These are phyloP conservation scores for Corythaixoides concolor DNA, from an alignment of 2,113 vertebrate genomes.

Conservation along the genomic window DNA sequence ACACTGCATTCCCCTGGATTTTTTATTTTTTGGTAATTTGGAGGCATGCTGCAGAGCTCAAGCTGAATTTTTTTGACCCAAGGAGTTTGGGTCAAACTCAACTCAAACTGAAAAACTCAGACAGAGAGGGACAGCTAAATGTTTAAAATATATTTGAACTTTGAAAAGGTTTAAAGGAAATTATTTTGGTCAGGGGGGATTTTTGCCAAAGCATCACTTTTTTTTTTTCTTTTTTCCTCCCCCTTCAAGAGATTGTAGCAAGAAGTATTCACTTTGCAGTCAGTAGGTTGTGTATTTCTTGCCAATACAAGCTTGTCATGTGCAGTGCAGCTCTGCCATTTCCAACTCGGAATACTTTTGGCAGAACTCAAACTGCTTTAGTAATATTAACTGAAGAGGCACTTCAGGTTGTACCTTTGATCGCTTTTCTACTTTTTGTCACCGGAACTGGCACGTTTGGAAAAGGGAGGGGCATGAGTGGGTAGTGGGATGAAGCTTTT, in stretches of 20 bases:
- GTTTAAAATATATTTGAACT: neutral
- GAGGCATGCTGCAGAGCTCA: neutral
- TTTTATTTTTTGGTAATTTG: neutral
- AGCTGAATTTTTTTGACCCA: neutral
- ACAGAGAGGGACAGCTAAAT: neutral
- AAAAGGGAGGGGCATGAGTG: neutral
- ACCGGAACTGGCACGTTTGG: neutral
- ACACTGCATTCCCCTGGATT: neutral
- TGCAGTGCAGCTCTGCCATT: neutral
- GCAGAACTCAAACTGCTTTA: neutral
- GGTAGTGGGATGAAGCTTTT: neutral
- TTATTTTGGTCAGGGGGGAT: neutral
- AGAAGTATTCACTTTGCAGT: neutral
- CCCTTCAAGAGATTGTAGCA: neutral
- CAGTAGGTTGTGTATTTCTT: neutral
- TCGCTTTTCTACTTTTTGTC: conserved; percentile 6
- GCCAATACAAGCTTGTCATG: neutral
- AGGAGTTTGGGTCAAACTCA: neutral
- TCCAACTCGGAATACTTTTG: neutral
- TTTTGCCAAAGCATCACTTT: neutral
- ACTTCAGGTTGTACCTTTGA: conserved; percentile 22
- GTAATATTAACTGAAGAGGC: conserved; percentile 2
- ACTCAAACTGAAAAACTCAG: neutral
- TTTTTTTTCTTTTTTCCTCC: neutral
- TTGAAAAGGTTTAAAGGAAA: neutral